Evolutionary conservation across 2,113 vertebrate genomes (phyloP).

Genomic region (Gasterosteus aculeatus): DNA sequence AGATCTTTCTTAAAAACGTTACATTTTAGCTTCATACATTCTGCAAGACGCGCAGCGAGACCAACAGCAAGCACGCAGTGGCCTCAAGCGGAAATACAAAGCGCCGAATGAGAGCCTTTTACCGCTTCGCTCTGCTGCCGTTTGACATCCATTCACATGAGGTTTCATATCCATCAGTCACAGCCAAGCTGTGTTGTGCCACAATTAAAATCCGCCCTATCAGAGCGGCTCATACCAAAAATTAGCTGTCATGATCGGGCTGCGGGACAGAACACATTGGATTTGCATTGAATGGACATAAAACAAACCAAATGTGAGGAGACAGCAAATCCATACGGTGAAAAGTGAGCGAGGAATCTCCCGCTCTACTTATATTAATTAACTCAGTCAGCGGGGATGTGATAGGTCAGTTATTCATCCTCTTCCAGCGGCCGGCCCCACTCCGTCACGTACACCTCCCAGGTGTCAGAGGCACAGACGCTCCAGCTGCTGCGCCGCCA

Average conservation of each 20-base stretch:
- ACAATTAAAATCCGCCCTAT: conserved; percentile 76
- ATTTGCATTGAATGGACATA: conserved; percentile 82
- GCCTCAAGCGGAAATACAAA: conserved; percentile 15
- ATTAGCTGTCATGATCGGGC: conserved; percentile 77
- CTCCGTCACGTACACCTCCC: conserved; percentile 75
- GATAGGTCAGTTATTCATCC: conserved; percentile 80
- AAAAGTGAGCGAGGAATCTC: conserved; percentile 80
- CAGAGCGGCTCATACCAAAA: conserved; percentile 71
- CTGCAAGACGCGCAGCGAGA: background rate
- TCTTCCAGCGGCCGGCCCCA: conserved; percentile 65
- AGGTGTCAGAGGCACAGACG: conserved; percentile 67
- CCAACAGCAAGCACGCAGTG: background rate
- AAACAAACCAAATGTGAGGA: conserved; percentile 78
- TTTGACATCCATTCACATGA: conserved; percentile 64
- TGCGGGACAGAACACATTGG: conserved; percentile 75
- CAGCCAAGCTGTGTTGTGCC: conserved; percentile 49
- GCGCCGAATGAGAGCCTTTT: conserved; percentile 35
- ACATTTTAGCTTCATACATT: conserved; percentile 8
- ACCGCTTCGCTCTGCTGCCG: conserved; percentile 46
- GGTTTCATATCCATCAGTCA: conserved; percentile 68
- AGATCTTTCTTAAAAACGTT: background rate
- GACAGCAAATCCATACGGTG: conserved; percentile 81
- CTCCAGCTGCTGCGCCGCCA: conserved; percentile 54
- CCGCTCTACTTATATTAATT: conserved; percentile 83
- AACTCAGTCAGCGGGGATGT: conserved; percentile 82